A percentile compares a stretch with the other conserved stretches of the same genome.
Evolutionary conservation across 35 echinoderm and acorn worm genomes (phyloP).

Genomic region (Stichopus chloronotus): DNA sequence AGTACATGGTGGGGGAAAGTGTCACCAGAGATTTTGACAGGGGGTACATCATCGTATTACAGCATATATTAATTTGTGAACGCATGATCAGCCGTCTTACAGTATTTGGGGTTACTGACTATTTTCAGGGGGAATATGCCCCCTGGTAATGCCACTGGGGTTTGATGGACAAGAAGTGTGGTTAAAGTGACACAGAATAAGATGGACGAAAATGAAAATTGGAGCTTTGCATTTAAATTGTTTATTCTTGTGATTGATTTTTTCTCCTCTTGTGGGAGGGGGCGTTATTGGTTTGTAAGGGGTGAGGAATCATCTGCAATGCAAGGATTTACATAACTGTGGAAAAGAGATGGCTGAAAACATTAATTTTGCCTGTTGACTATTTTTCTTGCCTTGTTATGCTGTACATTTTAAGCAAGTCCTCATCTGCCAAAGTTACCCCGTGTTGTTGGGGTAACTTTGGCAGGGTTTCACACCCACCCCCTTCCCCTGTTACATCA

Average conservation of each 20-base stretch:
- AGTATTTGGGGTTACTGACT: background rate
- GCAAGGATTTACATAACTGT: background rate
- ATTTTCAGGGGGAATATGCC: slow-evolving; percentile 3
- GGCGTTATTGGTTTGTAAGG: slow-evolving; percentile 2
- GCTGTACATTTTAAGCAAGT: slow-evolving; percentile 11
- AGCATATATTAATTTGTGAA: background rate
- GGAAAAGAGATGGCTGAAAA: background rate
- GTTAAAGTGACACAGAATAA: slow-evolving; percentile 5
- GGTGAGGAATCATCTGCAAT: background rate
- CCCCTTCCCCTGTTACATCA: slow-evolving; percentile 1
- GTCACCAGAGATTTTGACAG: slow-evolving; percentile 7
- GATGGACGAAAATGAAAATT: slow-evolving; percentile 5
- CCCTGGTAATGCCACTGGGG: background rate
- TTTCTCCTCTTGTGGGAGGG: slow-evolving; percentile 8
- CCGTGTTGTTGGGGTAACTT: too few species aligned
- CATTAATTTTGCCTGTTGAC: slow-evolving; percentile 11
- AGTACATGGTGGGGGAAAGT: background rate
- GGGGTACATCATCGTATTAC: background rate
- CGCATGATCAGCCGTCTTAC: background rate
- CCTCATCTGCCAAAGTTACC: slow-evolving; percentile 9
- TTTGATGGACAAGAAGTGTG: slow-evolving; percentile 1
- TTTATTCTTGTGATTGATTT: slow-evolving; percentile 4
- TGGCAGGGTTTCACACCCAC: too few species aligned
- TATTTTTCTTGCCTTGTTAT: slow-evolving; percentile 12
- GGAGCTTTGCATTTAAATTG: background rate